These are phyloP conservation scores for Liodrosophila aerea DNA, from an alignment of 2,888 invertebrate species.

Conservation along the genomic window DNA sequence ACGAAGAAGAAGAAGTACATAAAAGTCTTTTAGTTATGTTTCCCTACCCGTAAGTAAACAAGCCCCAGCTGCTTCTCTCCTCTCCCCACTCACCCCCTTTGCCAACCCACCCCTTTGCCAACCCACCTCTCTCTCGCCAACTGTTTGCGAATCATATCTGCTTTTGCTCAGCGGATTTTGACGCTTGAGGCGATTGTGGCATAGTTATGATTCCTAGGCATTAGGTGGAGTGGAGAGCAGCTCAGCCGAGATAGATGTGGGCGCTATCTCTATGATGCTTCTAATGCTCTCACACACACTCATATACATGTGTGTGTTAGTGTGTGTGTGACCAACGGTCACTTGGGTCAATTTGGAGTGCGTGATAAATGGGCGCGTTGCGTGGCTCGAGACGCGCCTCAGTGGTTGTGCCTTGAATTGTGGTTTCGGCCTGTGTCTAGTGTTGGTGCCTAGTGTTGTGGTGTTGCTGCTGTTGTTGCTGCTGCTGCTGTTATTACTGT, in stretches of 20 bases:
- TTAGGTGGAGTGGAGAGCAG: slow-evolving; percentile 14
- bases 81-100: neutral
- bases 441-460: slow-evolving; percentile 10
- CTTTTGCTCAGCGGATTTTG: slow-evolving; percentile 32
- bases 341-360: slow-evolving; percentile 68
- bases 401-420: slow-evolving; percentile 32
- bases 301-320: slow-evolving; percentile 11
- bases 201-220: slow-evolving; percentile 49
- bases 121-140: neutral
- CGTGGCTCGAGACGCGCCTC: slow-evolving; percentile 58
- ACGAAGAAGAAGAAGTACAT: slow-evolving; percentile 14
- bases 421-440: slow-evolving; percentile 18
- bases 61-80: neutral
- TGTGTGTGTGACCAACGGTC: slow-evolving; percentile 49
- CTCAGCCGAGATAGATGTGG: neutral
- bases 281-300: slow-evolving; percentile 37
- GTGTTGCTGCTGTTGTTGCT: slow-evolving; percentile 33
- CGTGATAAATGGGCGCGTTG: slow-evolving; percentile 74
- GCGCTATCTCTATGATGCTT: slow-evolving; percentile 36
- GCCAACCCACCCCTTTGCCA: neutral
- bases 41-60: neutral
- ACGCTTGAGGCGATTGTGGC: slow-evolving; percentile 42
- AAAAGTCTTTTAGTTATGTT: slow-evolving; percentile 14
- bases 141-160: slow-evolving; percentile 43
- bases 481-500: slow-evolving; percentile 22